Evolutionary conservation across 2,113 vertebrate genomes (phyloP).

Genomic region (Sorex araneus): DNA sequence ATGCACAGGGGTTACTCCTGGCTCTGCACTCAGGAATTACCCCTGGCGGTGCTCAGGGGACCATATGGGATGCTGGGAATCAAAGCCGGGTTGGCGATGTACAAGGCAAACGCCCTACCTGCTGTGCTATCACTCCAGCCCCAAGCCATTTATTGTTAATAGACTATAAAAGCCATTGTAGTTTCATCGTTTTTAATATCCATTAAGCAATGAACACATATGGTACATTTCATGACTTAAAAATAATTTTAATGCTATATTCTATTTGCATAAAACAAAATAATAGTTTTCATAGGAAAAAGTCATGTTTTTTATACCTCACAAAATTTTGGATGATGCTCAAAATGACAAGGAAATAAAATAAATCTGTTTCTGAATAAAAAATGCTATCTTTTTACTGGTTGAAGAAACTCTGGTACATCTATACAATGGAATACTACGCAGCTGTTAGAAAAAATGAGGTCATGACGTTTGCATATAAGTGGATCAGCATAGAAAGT

Average conservation of each 20-base stretch:
- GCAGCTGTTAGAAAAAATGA: too few species aligned
- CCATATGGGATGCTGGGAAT: too few species aligned
- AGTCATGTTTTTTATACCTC: not conserved
- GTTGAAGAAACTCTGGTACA: too few species aligned
- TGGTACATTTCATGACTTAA: slow-evolving; percentile 2
- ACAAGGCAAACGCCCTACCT: too few species aligned
- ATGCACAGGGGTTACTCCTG: too few species aligned
- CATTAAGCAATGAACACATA: slow-evolving; percentile 12
- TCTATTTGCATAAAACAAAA: slow-evolving; percentile 13
- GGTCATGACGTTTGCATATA: too few species aligned
- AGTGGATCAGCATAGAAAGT: too few species aligned
- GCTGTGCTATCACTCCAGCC: too few species aligned
- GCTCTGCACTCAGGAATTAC: too few species aligned
- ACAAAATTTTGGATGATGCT: slow-evolving; percentile 27
- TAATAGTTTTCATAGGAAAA: not conserved
- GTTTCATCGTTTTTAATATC: slow-evolving; percentile 19
- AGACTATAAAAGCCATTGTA: slow-evolving; percentile 23
- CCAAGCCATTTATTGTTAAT: slow-evolving; percentile 44
- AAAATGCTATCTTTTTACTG: not conserved
- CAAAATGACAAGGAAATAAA: slow-evolving; percentile 40
- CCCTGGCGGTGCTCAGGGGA: too few species aligned
- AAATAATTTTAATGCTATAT: not conserved
- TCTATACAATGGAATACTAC: too few species aligned
- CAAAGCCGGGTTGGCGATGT: too few species aligned
- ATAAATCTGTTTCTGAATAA: not conserved